These are phyloP conservation scores for Eulemur mongoz DNA, from an alignment of 2,797 vertebrate genomes.

Conservation along the genomic window DNA sequence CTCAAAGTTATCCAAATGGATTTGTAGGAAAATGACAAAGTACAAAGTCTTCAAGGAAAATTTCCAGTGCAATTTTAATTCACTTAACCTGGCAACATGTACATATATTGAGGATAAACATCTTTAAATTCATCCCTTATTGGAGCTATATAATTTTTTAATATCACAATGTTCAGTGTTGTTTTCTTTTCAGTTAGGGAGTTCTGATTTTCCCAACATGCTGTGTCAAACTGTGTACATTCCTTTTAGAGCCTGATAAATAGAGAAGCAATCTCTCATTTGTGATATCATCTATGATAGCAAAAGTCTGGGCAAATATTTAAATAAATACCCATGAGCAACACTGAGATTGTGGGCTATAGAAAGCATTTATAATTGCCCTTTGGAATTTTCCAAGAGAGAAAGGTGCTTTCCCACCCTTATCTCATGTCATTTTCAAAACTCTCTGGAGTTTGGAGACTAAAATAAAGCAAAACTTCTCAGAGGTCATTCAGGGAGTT, in stretches of 20 bases:
- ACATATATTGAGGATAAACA: not conserved
- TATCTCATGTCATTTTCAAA: constrained; percentile 45
- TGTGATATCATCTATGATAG: constrained; percentile 56
- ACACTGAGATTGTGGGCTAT: constrained; percentile 32
- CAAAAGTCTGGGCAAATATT: constrained; percentile 48
- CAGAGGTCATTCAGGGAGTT: not conserved
- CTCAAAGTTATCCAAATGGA: not conserved
- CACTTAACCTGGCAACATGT: not conserved
- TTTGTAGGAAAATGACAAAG: constrained; percentile 37
- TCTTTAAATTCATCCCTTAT: not conserved
- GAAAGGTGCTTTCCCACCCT: constrained; percentile 61
- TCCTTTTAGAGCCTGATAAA: constrained; percentile 54
- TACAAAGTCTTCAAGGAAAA: not conserved
- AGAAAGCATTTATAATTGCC: constrained; percentile 54
- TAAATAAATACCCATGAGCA: constrained; percentile 57
- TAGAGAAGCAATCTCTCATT: constrained; percentile 49
- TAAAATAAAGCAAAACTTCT: constrained; percentile 53
- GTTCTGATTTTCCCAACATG: constrained; percentile 30
- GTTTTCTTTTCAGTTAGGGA: constrained; percentile 54
- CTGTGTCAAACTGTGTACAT: constrained; percentile 49
- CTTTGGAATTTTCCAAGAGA: constrained; percentile 63
- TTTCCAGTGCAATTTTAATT: constrained; percentile 42
- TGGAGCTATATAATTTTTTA: not conserved
- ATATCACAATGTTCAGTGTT: constrained; percentile 19
- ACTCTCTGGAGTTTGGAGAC: not conserved